Evolutionary conservation across 2,888 invertebrate genomes (phyloP).

Genomic region (Galerucella nymphaeae): DNA sequence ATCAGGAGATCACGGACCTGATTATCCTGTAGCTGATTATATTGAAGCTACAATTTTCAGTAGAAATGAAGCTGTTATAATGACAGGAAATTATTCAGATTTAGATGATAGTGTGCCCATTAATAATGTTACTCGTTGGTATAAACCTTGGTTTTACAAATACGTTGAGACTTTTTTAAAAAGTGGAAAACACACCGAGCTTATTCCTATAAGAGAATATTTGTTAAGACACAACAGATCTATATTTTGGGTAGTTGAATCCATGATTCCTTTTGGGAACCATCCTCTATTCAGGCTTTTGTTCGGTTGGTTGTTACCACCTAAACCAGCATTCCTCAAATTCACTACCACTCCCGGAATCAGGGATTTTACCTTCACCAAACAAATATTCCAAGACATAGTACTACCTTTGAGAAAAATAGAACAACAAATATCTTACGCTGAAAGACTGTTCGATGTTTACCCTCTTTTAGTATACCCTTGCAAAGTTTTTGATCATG

Average conservation of each 20-base stretch:
- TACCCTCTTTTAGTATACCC: slow-evolving; percentile 78
- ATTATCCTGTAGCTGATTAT: slow-evolving; percentile 69
- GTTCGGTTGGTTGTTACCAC: slow-evolving; percentile 77
- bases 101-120: slow-evolving; percentile 67
- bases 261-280: slow-evolving; percentile 79
- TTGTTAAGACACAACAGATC: slow-evolving; percentile 74
- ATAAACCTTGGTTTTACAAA: slow-evolving; percentile 80
- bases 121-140: slow-evolving; percentile 73
- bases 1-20: slow-evolving; percentile 69
- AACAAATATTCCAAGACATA: slow-evolving; percentile 79
- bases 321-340: slow-evolving; percentile 79
- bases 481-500: slow-evolving; percentile 74
- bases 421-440: slow-evolving; percentile 72
- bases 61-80: slow-evolving; percentile 72
- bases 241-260: slow-evolving; percentile 80
- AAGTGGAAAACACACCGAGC: slow-evolving; percentile 69
- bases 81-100: slow-evolving; percentile 75
- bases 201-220: slow-evolving; percentile 74
- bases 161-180: slow-evolving; percentile 71
- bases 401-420: slow-evolving; percentile 74
- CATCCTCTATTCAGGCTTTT: slow-evolving; percentile 70
- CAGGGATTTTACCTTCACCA: slow-evolving; percentile 75
- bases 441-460: slow-evolving; percentile 72
- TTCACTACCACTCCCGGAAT: slow-evolving; percentile 77
- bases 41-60: slow-evolving; percentile 75